These are phyloP conservation scores for Crotalus viridis DNA, from an alignment of 2,113 vertebrate species.

Conservation along the genomic window DNA sequence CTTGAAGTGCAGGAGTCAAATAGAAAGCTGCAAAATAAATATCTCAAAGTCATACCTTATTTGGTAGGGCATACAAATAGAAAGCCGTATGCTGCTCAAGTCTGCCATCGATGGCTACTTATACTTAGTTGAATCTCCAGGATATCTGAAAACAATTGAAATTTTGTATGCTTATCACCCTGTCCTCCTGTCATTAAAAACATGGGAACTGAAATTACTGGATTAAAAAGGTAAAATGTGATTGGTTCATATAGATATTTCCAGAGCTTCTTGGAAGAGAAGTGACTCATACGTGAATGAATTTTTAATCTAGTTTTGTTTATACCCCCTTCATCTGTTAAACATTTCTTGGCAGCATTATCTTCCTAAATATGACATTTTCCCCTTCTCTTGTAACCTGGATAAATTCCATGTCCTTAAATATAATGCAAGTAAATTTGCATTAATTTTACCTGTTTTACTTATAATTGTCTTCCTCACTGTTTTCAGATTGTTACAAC, in stretches of 20 bases:
- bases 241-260: neutral
- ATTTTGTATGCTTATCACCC: neutral
- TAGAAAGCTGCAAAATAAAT: constrained; percentile 26
- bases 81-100: neutral
- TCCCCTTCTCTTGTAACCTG: neutral
- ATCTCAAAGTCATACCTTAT: constrained; percentile 22
- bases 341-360: too few species aligned
- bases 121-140: neutral
- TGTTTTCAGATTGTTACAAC: neutral
- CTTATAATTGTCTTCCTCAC: neutral
- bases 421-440: neutral
- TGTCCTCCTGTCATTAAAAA: neutral
- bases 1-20: constrained; percentile 21
- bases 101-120: neutral
- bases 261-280: neutral
- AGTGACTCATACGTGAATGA: neutral
- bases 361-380: neutral
- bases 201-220: neutral
- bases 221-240: neutral
- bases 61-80: neutral
- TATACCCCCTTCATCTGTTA: neutral
- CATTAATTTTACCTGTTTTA: neutral
- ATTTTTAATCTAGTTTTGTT: neutral
- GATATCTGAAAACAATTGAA: neutral
- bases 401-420: neutral